A percentile compares a stretch with the other conserved stretches of the same genome.
Conservation (phyloP, 2,113 vertebrate species). For the Leptodactylus fuscus region DNA sequence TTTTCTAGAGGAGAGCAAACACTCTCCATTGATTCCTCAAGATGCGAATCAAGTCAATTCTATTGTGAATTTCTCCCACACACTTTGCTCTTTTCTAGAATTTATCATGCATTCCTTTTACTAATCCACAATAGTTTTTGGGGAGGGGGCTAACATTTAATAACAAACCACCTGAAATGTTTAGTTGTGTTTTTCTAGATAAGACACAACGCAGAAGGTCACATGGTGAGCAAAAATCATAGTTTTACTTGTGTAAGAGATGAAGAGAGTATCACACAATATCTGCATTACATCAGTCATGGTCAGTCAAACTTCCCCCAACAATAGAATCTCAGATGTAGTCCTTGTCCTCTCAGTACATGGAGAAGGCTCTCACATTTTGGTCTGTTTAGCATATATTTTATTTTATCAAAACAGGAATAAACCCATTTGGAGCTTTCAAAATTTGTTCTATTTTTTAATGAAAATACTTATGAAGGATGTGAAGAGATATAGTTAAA, state of each 20-base stretch:
- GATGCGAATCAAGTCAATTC: not conserved
- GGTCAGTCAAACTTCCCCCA: too few species aligned
- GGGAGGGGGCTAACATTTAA: not conserved
- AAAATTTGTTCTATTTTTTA: not conserved
- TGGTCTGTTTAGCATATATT: too few species aligned
- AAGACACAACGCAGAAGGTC: not conserved
- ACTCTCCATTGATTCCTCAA: not conserved
- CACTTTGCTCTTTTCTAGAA: not conserved
- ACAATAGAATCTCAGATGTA: not conserved
- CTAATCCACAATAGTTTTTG: not conserved
- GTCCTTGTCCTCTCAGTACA: too few species aligned
- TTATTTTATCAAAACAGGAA: not conserved
- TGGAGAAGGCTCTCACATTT: too few species aligned
- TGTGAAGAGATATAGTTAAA: too few species aligned
- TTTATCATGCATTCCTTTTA: not conserved
- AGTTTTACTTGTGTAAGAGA: too few species aligned
- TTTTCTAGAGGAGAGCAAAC: not conserved
- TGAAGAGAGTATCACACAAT: not conserved
- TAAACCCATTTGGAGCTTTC: not conserved
- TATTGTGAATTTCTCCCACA: not conserved
- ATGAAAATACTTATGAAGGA: too few species aligned
- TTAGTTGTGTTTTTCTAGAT: too few species aligned
- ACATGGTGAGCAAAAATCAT: not conserved
- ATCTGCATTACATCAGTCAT: not conserved
- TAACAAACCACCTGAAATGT: not conserved